Conservation (phyloP, 2,888 invertebrate genomes). For the Rotaria macrura region DNA sequence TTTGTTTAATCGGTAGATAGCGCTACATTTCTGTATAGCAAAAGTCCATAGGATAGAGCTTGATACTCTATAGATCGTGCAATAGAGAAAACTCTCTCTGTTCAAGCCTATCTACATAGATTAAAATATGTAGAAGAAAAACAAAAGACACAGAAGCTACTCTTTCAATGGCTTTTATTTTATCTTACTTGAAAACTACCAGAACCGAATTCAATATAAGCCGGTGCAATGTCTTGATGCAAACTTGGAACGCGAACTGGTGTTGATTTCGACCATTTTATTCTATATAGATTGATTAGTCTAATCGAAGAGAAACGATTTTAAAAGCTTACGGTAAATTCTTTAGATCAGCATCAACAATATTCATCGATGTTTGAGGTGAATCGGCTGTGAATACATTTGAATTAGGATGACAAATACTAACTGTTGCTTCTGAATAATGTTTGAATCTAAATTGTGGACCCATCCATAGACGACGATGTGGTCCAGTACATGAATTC, state of each 20-base stretch:
- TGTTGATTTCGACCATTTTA: constrained; percentile 18
- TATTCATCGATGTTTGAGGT: not conserved
- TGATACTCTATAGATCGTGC: too few relatives aligned
- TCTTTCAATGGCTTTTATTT: not conserved
- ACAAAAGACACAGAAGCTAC: too few relatives aligned
- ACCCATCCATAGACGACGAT: constrained; percentile 33
- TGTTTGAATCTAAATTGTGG: constrained; percentile 32
- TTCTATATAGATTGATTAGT: not conserved
- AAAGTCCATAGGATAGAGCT: too few relatives aligned
- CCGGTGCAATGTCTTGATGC: constrained; percentile 12
- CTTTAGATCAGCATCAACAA: not conserved
- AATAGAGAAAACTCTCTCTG: too few relatives aligned
- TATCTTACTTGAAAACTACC: constrained; percentile 31
- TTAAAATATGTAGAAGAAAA: too few relatives aligned
- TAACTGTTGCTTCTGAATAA: constrained; percentile 15
- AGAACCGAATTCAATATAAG: constrained; percentile 26
- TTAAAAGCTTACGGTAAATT: not conserved
- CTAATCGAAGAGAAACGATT: too few relatives aligned
- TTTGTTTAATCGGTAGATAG: too few relatives aligned
- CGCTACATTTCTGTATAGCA: too few relatives aligned
- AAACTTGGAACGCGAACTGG: not conserved
- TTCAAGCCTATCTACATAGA: too few relatives aligned
- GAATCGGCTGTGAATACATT: constrained; percentile 1
- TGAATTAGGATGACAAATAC: constrained; percentile 14
- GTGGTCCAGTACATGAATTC: constrained; percentile 27